A percentile compares a stretch with the other conserved stretches of the same genome.
Conservation (phyloP, 2,888 invertebrate species). For the Barypeithes pellucidus region DNA sequence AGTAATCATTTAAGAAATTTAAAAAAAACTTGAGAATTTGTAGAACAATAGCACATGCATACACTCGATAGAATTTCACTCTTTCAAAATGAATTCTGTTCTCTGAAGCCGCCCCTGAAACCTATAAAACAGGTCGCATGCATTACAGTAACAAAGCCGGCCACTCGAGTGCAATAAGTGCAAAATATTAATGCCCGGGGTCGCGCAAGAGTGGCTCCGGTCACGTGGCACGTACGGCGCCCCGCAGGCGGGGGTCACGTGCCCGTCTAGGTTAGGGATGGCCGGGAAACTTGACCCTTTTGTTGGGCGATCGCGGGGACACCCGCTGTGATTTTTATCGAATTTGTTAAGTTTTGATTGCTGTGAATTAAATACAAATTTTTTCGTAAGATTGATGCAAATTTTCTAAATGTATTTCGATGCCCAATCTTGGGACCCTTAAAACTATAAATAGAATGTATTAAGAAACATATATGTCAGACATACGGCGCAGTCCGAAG, state of each 20-base stretch:
- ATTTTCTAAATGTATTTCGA: no score
- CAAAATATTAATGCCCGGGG: slow-evolving; percentile 53
- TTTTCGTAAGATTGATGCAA: no score
- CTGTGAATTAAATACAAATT: slow-evolving; percentile 31
- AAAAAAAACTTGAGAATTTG: no score
- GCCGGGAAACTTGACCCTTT: slow-evolving; percentile 45
- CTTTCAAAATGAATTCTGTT: no score
- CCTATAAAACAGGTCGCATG: slow-evolving; percentile 41
- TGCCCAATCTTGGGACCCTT: no score
- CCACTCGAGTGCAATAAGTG: slow-evolving; percentile 50
- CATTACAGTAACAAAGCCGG: slow-evolving; percentile 42
- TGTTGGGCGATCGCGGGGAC: slow-evolving; percentile 14
- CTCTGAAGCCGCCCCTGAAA: background rate
- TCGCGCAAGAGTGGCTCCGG: slow-evolving; percentile 50
- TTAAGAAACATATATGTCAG: no score
- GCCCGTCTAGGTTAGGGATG: slow-evolving; percentile 26
- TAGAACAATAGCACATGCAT: no score
- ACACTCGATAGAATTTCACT: no score
- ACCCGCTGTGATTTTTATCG: slow-evolving; percentile 48
- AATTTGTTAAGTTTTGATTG: slow-evolving; percentile 45
- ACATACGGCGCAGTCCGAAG: no score
- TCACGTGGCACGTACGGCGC: slow-evolving; percentile 48
- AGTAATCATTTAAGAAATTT: no score
- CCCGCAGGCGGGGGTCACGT: slow-evolving; percentile 46
- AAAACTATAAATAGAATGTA: no score